Evolutionary conservation across 2,797 vertebrate species (phyloP), one percentile per base, ranked within the genome.

Genomic region (Platyrinchus mystaceus): DNA sequence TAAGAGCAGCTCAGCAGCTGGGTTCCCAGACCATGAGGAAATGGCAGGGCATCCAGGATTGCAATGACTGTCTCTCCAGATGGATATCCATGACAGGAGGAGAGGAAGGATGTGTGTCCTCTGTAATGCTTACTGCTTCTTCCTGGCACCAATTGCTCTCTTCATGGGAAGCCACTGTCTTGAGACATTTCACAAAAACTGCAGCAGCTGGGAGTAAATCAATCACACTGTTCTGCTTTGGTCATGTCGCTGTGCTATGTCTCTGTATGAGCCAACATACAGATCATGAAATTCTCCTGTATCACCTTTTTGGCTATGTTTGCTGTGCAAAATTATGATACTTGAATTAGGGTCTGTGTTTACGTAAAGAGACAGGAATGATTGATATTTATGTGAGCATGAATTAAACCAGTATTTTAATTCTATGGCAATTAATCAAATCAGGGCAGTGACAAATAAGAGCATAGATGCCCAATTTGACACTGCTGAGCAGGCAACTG

Each of bases 331-430:
- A 90, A 84, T 73, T 94, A 60, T 16, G 13, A 53, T 67, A 47
- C 10, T 89, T 90, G 80, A 90, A 84, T 88, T 63, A 68, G 80
- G 34, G 82, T 41, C 47, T 43, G 12, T 91, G 89, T 89, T 94
- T 95, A 73, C 76, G 15, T 86, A 81, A 90, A 91, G 83, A 90
- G 77, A 39, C 85, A 74, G 46, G 44, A 86, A 67, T 43, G 47
- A 94, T 43, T 81, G 81, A 89, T 91, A 81, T 63, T 81, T 81
- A 79, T 64, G 37, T 60, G 17, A 91, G n/a, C 44, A 50, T 64
- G 77, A 91, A 91, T 94, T 81, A 86, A 94, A 93, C 7, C 32
- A 94, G 56, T 79, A 91, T 94, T 88, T 95, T 82, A 91, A 86
- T 90, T 78, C 67, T 67, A 23, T 1, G 1, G 18, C 74, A 74